Evolutionary conservation across 2,797 vertebrate genomes (phyloP).

Genomic region (Rhabdophis nuchalis): DNA sequence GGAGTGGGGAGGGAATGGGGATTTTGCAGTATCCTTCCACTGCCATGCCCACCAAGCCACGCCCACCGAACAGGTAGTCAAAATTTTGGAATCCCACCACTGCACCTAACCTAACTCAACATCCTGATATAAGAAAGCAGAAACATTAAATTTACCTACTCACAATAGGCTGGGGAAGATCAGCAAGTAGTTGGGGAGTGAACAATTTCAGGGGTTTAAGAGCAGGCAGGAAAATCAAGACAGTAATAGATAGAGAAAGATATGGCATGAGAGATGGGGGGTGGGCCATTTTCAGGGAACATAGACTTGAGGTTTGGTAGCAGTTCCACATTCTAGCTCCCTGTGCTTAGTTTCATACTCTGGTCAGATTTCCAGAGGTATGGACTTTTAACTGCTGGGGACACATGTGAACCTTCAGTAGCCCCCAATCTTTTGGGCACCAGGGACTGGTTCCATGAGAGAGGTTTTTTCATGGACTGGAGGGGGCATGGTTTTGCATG

Average conservation of each 20-base stretch:
- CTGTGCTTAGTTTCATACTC: background rate
- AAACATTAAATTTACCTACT: background rate
- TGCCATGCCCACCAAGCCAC: too few relatives aligned
- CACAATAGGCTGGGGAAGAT: background rate
- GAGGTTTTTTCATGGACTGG: too few relatives aligned
- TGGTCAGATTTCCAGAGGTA: background rate
- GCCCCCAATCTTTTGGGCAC: too few relatives aligned
- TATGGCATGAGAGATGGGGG: background rate
- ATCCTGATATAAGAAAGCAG: background rate
- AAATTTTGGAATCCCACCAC: too few relatives aligned
- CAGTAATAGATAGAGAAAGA: background rate
- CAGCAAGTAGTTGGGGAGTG: background rate
- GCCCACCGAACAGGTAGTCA: too few relatives aligned
- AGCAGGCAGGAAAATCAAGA: background rate
- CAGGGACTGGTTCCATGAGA: too few relatives aligned
- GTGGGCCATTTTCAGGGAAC: background rate
- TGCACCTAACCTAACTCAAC: background rate
- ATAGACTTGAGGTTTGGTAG: background rate
- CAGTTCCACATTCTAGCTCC: background rate
- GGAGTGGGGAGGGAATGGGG: too few relatives aligned
- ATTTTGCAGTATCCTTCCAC: too few relatives aligned
- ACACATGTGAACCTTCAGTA: background rate
- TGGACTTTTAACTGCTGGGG: background rate
- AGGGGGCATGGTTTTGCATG: too few relatives aligned
- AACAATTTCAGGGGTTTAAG: background rate